Conservation (phyloP, 2,113 vertebrate species). For the Protobothrops mucrosquamatus region DNA sequence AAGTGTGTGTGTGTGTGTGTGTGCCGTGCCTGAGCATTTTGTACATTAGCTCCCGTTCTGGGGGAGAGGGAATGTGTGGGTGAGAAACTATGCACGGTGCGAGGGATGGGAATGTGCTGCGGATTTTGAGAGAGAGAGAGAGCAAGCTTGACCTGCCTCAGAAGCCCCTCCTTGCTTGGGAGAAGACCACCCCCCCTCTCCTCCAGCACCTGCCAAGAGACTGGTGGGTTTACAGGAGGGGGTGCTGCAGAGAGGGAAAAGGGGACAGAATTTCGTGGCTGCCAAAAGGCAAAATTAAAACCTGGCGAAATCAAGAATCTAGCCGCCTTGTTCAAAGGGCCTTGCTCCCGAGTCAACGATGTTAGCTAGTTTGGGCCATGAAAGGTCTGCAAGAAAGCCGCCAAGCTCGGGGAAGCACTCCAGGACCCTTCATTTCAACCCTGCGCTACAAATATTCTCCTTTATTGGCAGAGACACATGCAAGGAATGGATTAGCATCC, state of each 20-base stretch:
- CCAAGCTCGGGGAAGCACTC: too few relatives aligned
- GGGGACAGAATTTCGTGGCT: not conserved
- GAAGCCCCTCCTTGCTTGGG: not conserved
- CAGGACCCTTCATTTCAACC: not conserved
- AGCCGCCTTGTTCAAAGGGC: not conserved
- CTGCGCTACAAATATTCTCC: not conserved
- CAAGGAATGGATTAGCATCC: not conserved
- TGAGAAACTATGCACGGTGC: conserved; percentile 1
- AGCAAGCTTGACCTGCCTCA: not conserved
- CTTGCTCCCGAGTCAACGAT: not conserved
- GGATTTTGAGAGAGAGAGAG: not conserved
- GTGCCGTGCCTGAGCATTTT: not conserved
- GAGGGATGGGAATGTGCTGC: not conserved
- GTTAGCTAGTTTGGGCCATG: too few relatives aligned
- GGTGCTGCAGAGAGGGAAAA: not conserved
- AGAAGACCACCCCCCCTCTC: not conserved
- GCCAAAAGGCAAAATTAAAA: not conserved
- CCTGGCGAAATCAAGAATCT: not conserved
- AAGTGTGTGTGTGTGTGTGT: not conserved
- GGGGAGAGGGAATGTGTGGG: conserved; percentile 14
- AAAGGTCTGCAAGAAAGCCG: not conserved
- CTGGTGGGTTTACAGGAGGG: not conserved
- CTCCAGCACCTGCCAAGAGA: not conserved
- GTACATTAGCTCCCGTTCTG: not conserved
- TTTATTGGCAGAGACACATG: not conserved